A percentile compares a stretch with the other conserved stretches of the same genome.
These are phyloP conservation scores for Phenganax subtilis DNA, from an alignment of 92 coral and sea anemone species.

Conservation along the genomic window DNA sequence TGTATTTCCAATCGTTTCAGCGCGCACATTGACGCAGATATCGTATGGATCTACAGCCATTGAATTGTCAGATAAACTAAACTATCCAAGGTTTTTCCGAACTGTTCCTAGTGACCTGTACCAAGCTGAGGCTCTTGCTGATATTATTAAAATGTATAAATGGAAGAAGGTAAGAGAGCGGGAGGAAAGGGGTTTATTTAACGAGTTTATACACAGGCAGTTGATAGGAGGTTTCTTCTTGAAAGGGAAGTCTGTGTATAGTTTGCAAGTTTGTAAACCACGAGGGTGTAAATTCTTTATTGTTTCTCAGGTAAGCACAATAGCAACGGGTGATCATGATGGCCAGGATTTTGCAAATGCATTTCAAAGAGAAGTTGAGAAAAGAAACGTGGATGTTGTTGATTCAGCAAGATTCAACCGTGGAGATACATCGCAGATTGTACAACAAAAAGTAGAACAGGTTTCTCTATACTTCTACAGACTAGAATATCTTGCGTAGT, in stretches of 20 bases:
- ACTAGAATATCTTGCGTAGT: background rate
- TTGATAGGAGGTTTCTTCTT: background rate
- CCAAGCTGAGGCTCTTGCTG: conserved; percentile 83
- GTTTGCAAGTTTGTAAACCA: background rate
- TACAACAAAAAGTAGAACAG: conserved; percentile 77
- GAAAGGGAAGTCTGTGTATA: no score
- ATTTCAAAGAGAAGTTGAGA: conserved; percentile 68
- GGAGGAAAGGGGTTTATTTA: background rate
- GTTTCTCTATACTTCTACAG: conserved; percentile 40
- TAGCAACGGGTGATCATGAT: conserved; percentile 71
- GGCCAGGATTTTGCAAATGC: conserved; percentile 67
- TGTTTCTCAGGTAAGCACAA: conserved; percentile 67
- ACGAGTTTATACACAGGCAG: conserved; percentile 10
- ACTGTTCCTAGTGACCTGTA: conserved; percentile 79
- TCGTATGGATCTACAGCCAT: conserved; percentile 89
- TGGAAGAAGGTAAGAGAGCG: conserved; percentile 73
- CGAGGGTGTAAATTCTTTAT: no score
- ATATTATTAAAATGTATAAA: conserved; percentile 75
- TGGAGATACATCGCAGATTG: conserved; percentile 62
- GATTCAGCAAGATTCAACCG: conserved; percentile 68
- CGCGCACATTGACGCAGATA: conserved; percentile 78
- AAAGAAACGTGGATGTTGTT: conserved; percentile 71
- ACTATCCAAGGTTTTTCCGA: conserved; percentile 90
- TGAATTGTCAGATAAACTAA: conserved; percentile 83
- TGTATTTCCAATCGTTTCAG: conserved; percentile 35